Evolutionary conservation across 2,113 vertebrate species (phyloP), one percentile per base, ranked within the genome.

Genomic region (Sapayoa aenigma): DNA sequence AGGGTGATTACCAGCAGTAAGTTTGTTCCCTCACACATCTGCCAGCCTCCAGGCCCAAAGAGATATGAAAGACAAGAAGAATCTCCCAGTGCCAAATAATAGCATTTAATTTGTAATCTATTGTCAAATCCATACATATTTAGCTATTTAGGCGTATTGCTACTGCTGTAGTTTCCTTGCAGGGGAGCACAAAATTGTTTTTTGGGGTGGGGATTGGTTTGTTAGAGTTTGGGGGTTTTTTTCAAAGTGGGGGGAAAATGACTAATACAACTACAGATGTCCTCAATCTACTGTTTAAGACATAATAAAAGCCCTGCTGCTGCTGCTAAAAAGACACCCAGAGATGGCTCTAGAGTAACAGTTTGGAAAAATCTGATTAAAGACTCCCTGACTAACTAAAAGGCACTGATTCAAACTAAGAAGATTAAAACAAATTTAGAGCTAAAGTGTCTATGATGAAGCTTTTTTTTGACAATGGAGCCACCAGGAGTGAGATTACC

Each of bases 341-440:
- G 84, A 93, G 84, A 89, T 91, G 86, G 69, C 86, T 94, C 93
- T 91, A 67, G 78, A 84, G 84, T n/a, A 93, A 86, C 89, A 78
- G 35, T 47, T 65, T 71, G 69, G 44, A 93, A 67, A 67, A 83
- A 78, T 46, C 60, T 84, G 41, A 44, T 49, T 59, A 71, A 83
- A 90, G 73, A 52, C 22, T 87, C 65, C 19, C 15, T 2, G 0
- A 18, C 14, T 83, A 49, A 68, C 67, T 84, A 65, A 42, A 77
- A 90, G 62, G 14, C 68, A 72, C 39, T 25, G 50, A 84, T 89
- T 84, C 73, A 80, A 83, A 41, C 27, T 35, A 67, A 74, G 50
- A 39, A 30, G 52, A 82, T 79, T 18, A 44, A 75, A 81, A 41
- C 22, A 84, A 82, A 91, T 89, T 82, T 72, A 91, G 44, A 94